A percentile compares a stretch with the other conserved stretches of the same genome.
phyloP scores from a whole-genome alignment of 30 jellyfish, hydroid and myxozoan genomes.

The Haliclystus octoradiatus region DNA sequence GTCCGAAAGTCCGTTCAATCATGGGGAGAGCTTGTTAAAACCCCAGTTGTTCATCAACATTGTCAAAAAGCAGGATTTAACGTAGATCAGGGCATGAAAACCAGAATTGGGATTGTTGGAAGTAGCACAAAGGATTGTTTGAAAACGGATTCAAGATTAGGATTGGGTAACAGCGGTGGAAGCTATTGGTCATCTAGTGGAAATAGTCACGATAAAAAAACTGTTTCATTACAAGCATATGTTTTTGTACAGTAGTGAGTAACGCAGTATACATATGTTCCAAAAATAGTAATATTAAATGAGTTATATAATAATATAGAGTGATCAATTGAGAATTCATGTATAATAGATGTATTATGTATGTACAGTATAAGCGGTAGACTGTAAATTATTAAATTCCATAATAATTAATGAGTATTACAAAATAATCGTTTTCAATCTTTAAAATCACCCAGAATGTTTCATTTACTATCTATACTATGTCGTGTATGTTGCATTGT shows the following conservation, averaged over 20 bases:
- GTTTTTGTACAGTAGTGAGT: not conserved
- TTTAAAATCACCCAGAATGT: too few species aligned
- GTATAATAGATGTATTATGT: too few species aligned
- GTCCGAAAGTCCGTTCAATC: not conserved
- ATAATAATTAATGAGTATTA: too few species aligned
- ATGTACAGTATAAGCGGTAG: too few species aligned
- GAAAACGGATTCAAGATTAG: not conserved
- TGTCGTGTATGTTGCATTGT: too few species aligned
- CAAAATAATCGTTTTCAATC: too few species aligned
- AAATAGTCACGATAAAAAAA: not conserved
- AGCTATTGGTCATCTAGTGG: slow-evolving; percentile 1
- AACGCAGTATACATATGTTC: too few species aligned
- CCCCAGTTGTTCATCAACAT: not conserved
- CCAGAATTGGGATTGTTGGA: not conserved
- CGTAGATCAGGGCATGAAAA: not conserved
- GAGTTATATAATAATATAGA: too few species aligned
- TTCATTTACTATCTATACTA: too few species aligned
- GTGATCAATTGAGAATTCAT: too few species aligned
- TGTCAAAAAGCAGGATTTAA: not conserved
- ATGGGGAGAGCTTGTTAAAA: not conserved
- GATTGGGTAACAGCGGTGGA: not conserved
- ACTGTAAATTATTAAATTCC: too few species aligned
- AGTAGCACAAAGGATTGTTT: not conserved
- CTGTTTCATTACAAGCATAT: not conserved
- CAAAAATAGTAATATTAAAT: too few species aligned